Base-by-base conservation (phyloP, 1,140 invertebrate genomes). In the Caenorhabditis latens region DNA sequence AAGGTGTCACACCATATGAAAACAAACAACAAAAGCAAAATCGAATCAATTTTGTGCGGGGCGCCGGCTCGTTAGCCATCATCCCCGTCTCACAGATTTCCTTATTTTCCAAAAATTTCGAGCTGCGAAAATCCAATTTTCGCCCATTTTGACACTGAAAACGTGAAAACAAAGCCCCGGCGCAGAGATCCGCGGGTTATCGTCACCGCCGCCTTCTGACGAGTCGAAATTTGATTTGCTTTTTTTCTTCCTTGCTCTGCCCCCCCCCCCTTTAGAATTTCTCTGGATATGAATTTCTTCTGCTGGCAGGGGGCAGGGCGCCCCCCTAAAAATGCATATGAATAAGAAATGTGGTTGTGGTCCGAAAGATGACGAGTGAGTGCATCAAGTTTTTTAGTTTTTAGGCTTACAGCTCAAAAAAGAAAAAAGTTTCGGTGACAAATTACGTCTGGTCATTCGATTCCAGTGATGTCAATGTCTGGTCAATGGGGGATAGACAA, bases 121-220 rank as follows among this genome's bases (percentile, higher is more conserved):
- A 9, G 13, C n/a, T n/a, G n/a, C n/a, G 46, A 79, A 79, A 79
- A 79, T 79, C n/a, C 71, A 79, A 53, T 79, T 79, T 79, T 79
- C 50, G 1, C 14, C 16, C 9, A 13, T 24, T 63, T 16, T 79
- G 19, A 50, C 19, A 24, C 8, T 50, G 6, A 5, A 46, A 19
- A 19, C 7, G 2, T 19, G 63, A 32, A 43, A 48, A 75, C 67
- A 32, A 46, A 75, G 16, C 21, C 63, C 13, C n/a, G 32, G 1
- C 0, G 32, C 32, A 32, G 32, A 32, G 32, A 32, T 75, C 67
- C 13, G 5, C 43, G 5, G 42, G 67, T 48, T 24, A 46, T 75
- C 67, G 11, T n/a, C 21, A 16, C 32, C 32, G n/a, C n/a, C 9
- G 50, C 16, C 50, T 53, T n/a, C 55, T 19, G 55, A 58, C 14